Evolutionary conservation across 1,140 invertebrate species (phyloP).

Genomic region (Anagrus nilaparvatae): DNA sequence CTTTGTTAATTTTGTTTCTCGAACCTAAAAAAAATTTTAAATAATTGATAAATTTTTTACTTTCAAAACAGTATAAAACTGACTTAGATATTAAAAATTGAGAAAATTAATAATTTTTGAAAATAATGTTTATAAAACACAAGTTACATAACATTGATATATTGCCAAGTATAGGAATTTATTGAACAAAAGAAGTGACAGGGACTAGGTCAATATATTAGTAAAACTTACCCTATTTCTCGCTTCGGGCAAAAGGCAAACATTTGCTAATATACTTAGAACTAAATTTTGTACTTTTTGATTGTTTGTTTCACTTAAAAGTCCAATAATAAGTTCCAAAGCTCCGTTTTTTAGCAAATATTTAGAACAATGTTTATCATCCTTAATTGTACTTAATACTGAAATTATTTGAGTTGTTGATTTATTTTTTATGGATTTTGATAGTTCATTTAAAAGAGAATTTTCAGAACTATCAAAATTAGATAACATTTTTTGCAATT

Average conservation of each 20-base stretch:
- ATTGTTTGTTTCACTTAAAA: too few species aligned
- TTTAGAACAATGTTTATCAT: slow-evolving; percentile 25
- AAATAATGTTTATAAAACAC: too few species aligned
- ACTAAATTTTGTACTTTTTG: slow-evolving; percentile 24
- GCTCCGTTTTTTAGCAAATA: slow-evolving; percentile 21
- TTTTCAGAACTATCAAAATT: slow-evolving; percentile 17
- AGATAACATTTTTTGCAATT: slow-evolving; percentile 21
- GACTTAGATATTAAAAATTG: not conserved
- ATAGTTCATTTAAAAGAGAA: slow-evolving; percentile 19
- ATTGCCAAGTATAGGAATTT: not conserved
- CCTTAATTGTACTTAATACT: slow-evolving; percentile 25
- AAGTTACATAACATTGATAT: too few species aligned
- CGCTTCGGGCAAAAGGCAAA: slow-evolving; percentile 22
- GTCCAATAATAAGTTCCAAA: slow-evolving; percentile 23
- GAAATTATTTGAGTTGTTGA: slow-evolving; percentile 21
- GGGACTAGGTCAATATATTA: too few species aligned
- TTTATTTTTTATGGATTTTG: slow-evolving; percentile 20
- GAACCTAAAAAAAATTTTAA: slow-evolving; percentile 19
- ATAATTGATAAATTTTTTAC: not conserved
- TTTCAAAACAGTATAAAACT: slow-evolving; percentile 4
- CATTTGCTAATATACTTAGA: slow-evolving; percentile 32
- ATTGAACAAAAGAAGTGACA: too few species aligned
- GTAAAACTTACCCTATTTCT: slow-evolving; percentile 27
- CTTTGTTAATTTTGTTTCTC: slow-evolving; percentile 23
- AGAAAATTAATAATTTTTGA: too few species aligned